A percentile compares a stretch with the other conserved stretches of the same genome.
These are phyloP conservation scores for Amaurobius ferox DNA, from an alignment of 2,888 invertebrate species.

Conservation along the genomic window DNA sequence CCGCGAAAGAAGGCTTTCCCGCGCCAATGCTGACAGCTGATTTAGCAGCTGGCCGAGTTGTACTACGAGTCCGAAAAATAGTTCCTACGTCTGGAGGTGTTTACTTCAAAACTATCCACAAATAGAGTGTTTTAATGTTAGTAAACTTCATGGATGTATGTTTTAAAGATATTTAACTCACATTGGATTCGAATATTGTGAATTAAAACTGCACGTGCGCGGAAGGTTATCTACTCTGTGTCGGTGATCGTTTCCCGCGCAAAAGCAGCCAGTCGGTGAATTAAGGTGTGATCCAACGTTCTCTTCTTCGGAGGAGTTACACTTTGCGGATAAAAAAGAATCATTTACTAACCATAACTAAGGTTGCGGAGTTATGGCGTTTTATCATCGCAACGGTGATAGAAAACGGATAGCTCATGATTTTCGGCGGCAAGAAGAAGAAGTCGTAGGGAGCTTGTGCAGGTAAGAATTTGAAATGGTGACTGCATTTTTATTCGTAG, in stretches of 20 bases:
- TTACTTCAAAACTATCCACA: not conserved
- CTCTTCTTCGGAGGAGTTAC: conserved; percentile 31
- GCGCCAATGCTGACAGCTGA: conserved; percentile 66
- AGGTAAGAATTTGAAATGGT: conserved; percentile 78
- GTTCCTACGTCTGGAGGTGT: conserved; percentile 27
- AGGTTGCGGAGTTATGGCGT: conserved; percentile 43
- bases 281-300: conserved; percentile 62
- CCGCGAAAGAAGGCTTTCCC: conserved; percentile 42
- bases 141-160: no score
- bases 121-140: not conserved
- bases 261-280: conserved; percentile 61
- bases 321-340: conserved; percentile 23
- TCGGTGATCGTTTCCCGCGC: conserved; percentile 71
- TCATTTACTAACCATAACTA: not conserved
- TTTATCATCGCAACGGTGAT: conserved; percentile 70
- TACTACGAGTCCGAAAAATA: conserved; percentile 64
- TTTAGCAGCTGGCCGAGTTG: conserved; percentile 68
- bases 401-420: conserved; percentile 68
- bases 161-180: not conserved
- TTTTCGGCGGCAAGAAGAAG: conserved; percentile 76
- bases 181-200: no score
- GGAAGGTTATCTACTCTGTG: conserved; percentile 34
- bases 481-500: conserved; percentile 53
- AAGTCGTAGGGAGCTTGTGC: conserved; percentile 79
- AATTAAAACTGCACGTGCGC: conserved; percentile 58